A percentile compares a stretch with the other conserved stretches of the same genome.
These are phyloP conservation scores for Habropoda laboriosa DNA, from an alignment of 1,140 invertebrate genomes.

Conservation along the genomic window DNA sequence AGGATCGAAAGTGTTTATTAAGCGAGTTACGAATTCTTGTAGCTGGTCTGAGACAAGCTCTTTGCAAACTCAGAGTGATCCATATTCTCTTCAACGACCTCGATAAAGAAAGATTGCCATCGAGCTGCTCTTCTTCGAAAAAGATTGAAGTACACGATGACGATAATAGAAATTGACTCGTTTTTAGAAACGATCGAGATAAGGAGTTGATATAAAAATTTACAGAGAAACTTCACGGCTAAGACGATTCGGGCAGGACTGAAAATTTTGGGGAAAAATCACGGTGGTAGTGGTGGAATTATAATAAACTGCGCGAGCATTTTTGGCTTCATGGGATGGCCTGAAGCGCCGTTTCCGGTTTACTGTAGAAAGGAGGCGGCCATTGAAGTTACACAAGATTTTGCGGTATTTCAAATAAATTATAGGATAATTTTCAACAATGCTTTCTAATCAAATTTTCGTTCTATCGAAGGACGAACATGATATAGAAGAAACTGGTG, in stretches of 20 bases:
- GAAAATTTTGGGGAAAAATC: slow-evolving; percentile 40
- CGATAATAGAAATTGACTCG: neutral
- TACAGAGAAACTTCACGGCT: slow-evolving; percentile 45
- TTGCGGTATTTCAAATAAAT: slow-evolving; percentile 54
- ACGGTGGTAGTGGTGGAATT: slow-evolving; percentile 54
- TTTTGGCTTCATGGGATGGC: slow-evolving; percentile 73
- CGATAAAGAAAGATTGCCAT: slow-evolving; percentile 18
- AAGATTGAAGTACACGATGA: neutral
- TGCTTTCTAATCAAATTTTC: too few relatives aligned
- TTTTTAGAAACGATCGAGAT: too few relatives aligned
- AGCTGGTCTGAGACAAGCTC: slow-evolving; percentile 34
- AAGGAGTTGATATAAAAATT: neutral
- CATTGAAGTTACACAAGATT: slow-evolving; percentile 71
- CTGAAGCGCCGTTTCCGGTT: slow-evolving; percentile 56
- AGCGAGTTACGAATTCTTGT: too few relatives aligned
- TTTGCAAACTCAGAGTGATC: slow-evolving; percentile 30
- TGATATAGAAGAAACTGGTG: slow-evolving; percentile 72
- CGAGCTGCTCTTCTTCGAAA: neutral
- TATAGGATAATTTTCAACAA: neutral
- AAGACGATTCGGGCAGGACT: slow-evolving; percentile 39
- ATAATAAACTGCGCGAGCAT: slow-evolving; percentile 71
- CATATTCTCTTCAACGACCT: slow-evolving; percentile 58
- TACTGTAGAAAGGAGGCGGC: slow-evolving; percentile 71
- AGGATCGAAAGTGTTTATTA: too few relatives aligned
- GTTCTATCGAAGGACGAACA: slow-evolving; percentile 52